phyloP scores from a whole-genome alignment of 2,113 vertebrate genomes.

The Cyanoliseus patagonus region DNA sequence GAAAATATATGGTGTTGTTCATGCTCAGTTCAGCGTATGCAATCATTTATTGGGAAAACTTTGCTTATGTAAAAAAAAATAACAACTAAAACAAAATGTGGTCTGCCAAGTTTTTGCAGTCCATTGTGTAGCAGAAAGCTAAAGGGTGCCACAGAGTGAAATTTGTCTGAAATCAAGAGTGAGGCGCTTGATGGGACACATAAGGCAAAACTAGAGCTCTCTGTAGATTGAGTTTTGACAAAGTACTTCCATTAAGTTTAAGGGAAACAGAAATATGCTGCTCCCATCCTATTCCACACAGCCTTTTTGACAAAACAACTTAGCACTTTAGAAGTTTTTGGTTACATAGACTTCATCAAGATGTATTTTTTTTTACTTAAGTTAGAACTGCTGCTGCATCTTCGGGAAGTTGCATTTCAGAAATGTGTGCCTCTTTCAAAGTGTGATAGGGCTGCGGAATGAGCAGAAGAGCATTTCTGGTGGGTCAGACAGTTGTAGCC shows the following conservation, averaged over 20 bases:
- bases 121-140: background rate
- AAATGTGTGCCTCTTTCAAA: background rate
- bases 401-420: background rate
- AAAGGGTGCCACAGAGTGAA: background rate
- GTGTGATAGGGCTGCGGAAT: rapidly evolving
- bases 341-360: background rate
- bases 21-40: background rate
- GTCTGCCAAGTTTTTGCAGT: background rate
- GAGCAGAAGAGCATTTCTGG: background rate
- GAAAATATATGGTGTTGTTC: background rate
- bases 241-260: background rate
- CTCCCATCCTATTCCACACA: background rate
- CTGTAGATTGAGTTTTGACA: background rate
- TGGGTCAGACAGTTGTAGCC: background rate
- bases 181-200: background rate
- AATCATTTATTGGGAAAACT: background rate
- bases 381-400: rapidly evolving
- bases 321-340: background rate
- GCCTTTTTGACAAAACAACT: background rate
- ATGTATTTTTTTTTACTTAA: background rate
- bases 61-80: background rate
- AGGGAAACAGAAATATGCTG: background rate
- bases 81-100: background rate
- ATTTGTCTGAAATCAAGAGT: background rate
- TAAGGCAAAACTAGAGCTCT: background rate